A percentile compares a stretch with the other conserved stretches of the same genome.
phyloP scores from a whole-genome alignment of 1,140 invertebrate genomes.

The Hypsibius dujardini region DNA sequence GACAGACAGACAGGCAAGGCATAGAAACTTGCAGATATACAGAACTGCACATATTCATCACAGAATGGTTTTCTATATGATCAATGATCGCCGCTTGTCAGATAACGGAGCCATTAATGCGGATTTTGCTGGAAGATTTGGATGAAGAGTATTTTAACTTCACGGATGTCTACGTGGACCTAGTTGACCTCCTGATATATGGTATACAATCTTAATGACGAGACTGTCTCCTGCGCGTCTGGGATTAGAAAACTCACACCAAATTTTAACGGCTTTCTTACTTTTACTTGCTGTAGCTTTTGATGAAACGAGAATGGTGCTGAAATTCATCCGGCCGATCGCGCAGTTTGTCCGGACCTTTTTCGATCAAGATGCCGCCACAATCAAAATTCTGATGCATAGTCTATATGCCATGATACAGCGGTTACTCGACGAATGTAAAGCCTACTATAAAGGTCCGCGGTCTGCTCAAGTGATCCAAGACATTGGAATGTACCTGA shows the following conservation, averaged over 20 bases:
- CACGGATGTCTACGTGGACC: conserved; percentile 3
- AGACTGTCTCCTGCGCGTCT: too few relatives aligned
- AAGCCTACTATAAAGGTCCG: conserved; percentile 3
- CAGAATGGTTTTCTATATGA: background rate
- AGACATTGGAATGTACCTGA: conserved; percentile 7
- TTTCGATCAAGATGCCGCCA: background rate
- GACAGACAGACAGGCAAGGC: background rate
- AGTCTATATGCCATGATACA: background rate
- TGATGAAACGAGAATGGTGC: conserved; percentile 1
- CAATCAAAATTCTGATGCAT: background rate
- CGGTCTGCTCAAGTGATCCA: background rate
- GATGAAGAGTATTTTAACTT: conserved; percentile 13
- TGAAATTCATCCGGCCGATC: background rate
- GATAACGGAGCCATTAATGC: conserved; percentile 6
- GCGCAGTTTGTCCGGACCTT: background rate
- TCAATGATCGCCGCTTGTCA: background rate
- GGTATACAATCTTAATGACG: background rate
- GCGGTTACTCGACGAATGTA: background rate
- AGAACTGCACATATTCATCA: background rate
- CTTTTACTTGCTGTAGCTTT: background rate
- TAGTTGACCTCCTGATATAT: background rate
- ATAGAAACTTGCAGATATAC: background rate
- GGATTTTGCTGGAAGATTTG: conserved; percentile 14
- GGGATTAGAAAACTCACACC: too few relatives aligned
- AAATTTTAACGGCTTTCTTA: background rate